Evolutionary conservation across 2,113 vertebrate genomes (phyloP).

Genomic region (Grammomys dolichurus): DNA sequence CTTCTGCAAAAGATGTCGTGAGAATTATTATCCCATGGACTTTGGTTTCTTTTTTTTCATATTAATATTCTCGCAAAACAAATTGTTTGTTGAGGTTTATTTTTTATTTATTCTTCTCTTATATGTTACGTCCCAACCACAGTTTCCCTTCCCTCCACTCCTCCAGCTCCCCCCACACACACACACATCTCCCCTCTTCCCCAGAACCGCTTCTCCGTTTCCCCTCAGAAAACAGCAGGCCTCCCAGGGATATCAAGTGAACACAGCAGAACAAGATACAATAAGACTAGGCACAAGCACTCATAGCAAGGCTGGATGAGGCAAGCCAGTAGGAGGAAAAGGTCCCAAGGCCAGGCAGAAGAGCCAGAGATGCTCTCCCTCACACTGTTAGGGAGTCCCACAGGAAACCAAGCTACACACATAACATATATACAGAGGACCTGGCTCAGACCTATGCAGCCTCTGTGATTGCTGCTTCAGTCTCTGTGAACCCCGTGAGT

Average conservation of each 20-base stretch:
- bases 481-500: neutral
- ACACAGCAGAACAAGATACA: neutral
- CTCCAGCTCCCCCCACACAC: neutral
- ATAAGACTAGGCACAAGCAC: neutral
- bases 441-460: neutral
- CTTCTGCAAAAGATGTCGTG: neutral
- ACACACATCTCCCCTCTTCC: neutral
- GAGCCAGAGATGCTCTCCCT: neutral
- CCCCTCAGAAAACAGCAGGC: neutral
- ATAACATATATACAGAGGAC: neutral
- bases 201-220: neutral
- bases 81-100: neutral
- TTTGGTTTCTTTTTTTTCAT: neutral
- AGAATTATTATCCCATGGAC: neutral
- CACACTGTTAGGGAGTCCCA: neutral
- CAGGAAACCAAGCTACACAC: neutral
- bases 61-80: neutral
- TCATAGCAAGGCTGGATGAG: neutral
- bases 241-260: neutral
- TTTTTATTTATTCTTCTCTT: neutral
- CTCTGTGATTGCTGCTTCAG: neutral
- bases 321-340: neutral
- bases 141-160: neutral
- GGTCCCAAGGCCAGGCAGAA: neutral
- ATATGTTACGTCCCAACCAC: neutral